Conservation (phyloP, 2,797 vertebrate genomes). For the Cynopterus sphinx region DNA sequence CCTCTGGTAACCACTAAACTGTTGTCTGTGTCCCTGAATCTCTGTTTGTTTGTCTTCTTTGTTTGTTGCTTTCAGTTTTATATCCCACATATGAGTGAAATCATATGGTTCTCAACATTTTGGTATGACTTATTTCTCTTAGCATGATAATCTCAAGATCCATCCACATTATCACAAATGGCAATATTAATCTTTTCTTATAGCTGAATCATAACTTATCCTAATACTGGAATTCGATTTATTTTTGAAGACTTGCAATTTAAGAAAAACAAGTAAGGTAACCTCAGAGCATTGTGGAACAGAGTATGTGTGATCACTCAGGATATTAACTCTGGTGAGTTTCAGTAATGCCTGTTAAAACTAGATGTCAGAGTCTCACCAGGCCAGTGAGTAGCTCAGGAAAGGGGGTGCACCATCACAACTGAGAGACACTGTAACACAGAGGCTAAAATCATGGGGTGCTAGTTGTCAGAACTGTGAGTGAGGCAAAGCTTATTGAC, state of each 20-base stretch:
- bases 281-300: background rate
- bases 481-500: background rate
- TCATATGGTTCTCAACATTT: too few species aligned
- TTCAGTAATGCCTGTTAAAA: background rate
- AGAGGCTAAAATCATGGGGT: too few species aligned
- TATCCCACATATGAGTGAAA: too few species aligned
- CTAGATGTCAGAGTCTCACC: too few species aligned
- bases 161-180: too few species aligned
- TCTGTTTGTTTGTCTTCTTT: too few species aligned
- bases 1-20: too few species aligned
- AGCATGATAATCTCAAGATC: too few species aligned
- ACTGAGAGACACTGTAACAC: rapidly evolving
- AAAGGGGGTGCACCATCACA: rapidly evolving
- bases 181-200: too few species aligned
- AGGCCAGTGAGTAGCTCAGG: background rate
- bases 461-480: background rate
- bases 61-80: too few species aligned
- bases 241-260: background rate
- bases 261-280: background rate
- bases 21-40: too few species aligned
- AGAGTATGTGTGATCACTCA: background rate
- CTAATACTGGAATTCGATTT: background rate
- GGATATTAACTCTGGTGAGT: background rate
- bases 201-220: background rate
- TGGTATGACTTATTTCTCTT: too few species aligned